phyloP scores from a whole-genome alignment of 2,797 vertebrate species.

The Limnodromus scolopaceus region DNA sequence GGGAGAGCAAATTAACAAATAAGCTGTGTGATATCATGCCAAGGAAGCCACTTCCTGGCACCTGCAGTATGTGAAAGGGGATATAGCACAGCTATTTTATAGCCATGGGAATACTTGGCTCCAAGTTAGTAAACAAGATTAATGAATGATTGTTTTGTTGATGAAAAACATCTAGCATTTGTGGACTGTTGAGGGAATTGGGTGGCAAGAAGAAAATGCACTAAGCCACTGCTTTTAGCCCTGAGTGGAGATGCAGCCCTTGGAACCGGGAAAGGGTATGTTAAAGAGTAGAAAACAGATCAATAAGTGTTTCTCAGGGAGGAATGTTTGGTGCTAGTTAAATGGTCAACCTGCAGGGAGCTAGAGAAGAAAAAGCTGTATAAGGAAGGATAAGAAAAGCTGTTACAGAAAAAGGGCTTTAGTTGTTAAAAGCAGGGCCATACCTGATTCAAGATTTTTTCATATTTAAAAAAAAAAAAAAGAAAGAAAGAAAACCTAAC shows the following conservation, averaged over 20 bases:
- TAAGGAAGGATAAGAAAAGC: neutral
- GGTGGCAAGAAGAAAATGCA: neutral
- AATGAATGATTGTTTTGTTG: neutral
- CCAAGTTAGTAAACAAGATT: neutral
- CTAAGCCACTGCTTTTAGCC: neutral
- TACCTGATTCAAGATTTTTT: accelerated
- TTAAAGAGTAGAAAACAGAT: conserved; percentile 15
- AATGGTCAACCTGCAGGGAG: neutral
- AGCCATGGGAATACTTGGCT: neutral
- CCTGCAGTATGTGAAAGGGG: neutral
- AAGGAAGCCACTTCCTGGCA: neutral
- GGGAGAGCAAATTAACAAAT: neutral
- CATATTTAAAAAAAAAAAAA: neutral
- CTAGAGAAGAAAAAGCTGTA: neutral
- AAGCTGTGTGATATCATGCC: neutral
- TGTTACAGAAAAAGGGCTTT: neutral
- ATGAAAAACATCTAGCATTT: neutral
- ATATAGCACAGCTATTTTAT: neutral
- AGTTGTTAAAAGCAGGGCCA: conserved; percentile 1
- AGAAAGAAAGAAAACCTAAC: neutral
- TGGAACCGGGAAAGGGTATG: neutral
- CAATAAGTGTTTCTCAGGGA: neutral
- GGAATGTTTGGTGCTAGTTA: neutral
- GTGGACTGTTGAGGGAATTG: neutral
- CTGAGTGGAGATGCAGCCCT: neutral